Percentiles rank a stretch among this genome's conserved stretches.
Conservation (phyloP, 2,113 vertebrate genomes). For the Verasper variegatus region DNA sequence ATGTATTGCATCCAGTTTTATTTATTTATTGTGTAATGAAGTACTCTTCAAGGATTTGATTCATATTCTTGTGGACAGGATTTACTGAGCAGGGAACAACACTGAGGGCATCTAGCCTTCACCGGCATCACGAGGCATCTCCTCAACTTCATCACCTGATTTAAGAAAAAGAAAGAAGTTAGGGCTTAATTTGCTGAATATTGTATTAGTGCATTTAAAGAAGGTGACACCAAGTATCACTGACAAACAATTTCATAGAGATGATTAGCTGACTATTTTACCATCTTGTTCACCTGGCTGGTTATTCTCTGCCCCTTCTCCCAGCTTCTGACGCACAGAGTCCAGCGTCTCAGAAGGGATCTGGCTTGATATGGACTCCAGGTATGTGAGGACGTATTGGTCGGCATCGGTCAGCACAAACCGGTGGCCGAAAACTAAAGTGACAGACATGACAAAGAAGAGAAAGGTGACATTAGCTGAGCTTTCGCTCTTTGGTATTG, state of each 20-base stretch:
- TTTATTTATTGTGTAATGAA: too few species aligned
- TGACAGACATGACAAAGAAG: conserved; percentile 1
- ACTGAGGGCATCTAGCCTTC: neutral
- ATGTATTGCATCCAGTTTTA: too few species aligned
- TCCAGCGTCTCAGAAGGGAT: conserved; percentile 83
- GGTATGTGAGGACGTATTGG: conserved; percentile 86
- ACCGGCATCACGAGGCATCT: conserved; percentile 11
- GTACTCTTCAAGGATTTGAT: neutral
- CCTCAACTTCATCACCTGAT: conserved; percentile 33
- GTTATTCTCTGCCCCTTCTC: neutral
- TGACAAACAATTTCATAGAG: neutral
- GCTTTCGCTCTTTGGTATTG: too few species aligned
- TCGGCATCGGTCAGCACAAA: conserved; percentile 89
- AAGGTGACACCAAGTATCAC: neutral
- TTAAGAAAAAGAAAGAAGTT: neutral
- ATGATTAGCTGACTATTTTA: neutral
- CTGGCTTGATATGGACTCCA: conserved; percentile 84
- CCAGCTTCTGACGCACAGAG: conserved; percentile 79
- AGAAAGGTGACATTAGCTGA: neutral
- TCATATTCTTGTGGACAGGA: neutral
- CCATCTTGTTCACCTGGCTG: conserved; percentile 26
- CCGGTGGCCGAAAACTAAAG: conserved; percentile 88
- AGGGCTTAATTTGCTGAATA: neutral
- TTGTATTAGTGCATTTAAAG: neutral
- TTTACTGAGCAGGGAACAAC: neutral